Conservation (phyloP, 2,888 invertebrate genomes). For the Dendrolimus pini region DNA sequence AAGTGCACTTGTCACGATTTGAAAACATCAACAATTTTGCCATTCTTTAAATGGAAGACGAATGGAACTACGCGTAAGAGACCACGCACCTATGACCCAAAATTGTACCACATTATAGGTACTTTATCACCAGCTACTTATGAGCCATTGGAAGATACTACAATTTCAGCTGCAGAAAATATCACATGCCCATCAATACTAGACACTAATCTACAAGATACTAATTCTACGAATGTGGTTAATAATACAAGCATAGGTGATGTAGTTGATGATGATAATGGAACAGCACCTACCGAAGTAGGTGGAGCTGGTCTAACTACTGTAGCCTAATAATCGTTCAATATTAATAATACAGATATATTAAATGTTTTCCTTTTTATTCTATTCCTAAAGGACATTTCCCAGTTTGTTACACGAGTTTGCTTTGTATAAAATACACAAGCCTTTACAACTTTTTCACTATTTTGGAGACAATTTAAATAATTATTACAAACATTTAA, state of each 20-base stretch:
- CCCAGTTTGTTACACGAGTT: no score
- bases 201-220: not conserved
- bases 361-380: no score
- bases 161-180: not conserved
- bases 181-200: not conserved
- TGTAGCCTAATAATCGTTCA: no score
- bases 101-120: constrained; percentile 43
- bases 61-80: constrained; percentile 39
- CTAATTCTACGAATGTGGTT: not conserved
- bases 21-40: constrained; percentile 40
- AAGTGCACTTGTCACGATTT: constrained; percentile 51
- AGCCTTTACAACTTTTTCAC: no score
- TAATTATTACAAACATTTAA: no score
- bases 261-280: not conserved
- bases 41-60: constrained; percentile 49
- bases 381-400: no score
- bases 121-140: constrained; percentile 31
- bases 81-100: constrained; percentile 36
- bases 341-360: no score
- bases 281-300: not conserved
- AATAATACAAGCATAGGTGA: not conserved
- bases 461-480: no score
- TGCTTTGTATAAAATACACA: no score
- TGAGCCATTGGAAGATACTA: not conserved
- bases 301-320: no score